phyloP scores from a whole-genome alignment of 2,797 vertebrate genomes.

The Kryptolebias ocellatus region DNA sequence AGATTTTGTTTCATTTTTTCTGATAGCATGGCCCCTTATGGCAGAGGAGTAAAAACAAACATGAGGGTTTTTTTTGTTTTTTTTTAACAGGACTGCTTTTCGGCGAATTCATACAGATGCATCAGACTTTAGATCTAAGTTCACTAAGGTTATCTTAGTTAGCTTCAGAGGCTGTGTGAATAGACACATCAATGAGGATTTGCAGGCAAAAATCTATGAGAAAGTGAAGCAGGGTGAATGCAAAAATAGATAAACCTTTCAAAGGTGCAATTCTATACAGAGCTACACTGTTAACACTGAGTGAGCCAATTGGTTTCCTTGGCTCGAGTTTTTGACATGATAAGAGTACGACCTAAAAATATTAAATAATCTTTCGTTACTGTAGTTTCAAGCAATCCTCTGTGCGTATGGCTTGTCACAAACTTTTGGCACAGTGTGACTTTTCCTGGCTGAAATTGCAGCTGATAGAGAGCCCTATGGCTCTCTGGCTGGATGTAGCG shows the following conservation, averaged over 20 bases:
- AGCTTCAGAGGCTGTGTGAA: slow-evolving; percentile 33
- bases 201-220: slow-evolving; percentile 33
- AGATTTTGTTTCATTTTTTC: slow-evolving; percentile 16
- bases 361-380: slow-evolving; percentile 26
- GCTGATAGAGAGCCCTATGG: slow-evolving; percentile 67
- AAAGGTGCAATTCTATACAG: neutral
- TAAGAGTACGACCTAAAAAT: slow-evolving; percentile 25
- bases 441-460: slow-evolving; percentile 57
- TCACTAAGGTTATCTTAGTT: slow-evolving; percentile 38
- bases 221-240: slow-evolving; percentile 27
- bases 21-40: neutral
- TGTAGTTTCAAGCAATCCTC: slow-evolving; percentile 37
- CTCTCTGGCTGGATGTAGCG: slow-evolving; percentile 62
- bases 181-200: slow-evolving; percentile 54
- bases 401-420: slow-evolving; percentile 55
- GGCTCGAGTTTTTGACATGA: slow-evolving; percentile 15
- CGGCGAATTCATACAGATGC: slow-evolving; percentile 18
- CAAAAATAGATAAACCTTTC: slow-evolving; percentile 22
- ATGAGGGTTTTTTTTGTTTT: neutral
- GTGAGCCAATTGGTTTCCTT: slow-evolving; percentile 20
- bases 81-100: fast-evolving
- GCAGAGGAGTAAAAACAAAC: neutral
- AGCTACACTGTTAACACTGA: slow-evolving; percentile 15
- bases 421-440: slow-evolving; percentile 60
- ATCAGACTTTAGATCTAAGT: slow-evolving; percentile 26